A percentile compares a stretch with the other conserved stretches of the same genome.
Evolutionary conservation across 2,113 vertebrate genomes (phyloP).

Genomic region (Etheostoma spectabile): DNA sequence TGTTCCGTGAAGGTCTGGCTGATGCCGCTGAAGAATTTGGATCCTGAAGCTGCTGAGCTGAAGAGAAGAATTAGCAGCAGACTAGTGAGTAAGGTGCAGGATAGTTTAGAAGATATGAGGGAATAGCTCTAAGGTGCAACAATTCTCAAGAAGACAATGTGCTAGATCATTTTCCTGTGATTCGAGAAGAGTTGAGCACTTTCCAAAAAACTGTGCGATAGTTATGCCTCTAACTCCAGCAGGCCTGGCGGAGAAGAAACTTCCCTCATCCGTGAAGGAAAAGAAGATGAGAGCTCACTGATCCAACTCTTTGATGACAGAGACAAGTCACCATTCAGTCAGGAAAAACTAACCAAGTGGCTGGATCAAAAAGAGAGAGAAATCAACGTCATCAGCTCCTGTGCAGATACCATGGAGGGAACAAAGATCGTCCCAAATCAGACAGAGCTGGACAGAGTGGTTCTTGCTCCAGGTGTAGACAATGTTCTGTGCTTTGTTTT

Average conservation of each 20-base stretch:
- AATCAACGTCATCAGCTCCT: no score
- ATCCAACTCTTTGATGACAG: no score
- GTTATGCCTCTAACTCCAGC: not conserved
- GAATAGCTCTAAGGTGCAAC: conserved; percentile 1
- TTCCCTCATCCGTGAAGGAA: no score
- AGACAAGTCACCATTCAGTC: no score
- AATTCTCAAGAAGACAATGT: conserved; percentile 19
- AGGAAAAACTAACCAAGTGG: no score
- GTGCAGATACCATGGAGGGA: no score
- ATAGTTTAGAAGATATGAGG: not conserved
- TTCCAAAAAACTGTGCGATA: conserved; percentile 19
- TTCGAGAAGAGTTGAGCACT: not conserved
- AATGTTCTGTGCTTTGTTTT: no score
- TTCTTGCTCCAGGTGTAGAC: no score
- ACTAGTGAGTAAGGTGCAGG: not conserved
- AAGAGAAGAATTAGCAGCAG: accelerated
- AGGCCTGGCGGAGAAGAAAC: not conserved
- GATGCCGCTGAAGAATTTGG: not conserved
- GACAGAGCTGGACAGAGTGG: no score
- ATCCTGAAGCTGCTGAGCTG: not conserved
- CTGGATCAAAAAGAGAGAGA: no score
- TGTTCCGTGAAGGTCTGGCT: conserved; percentile 40
- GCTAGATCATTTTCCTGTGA: conserved; percentile 34
- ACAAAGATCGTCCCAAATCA: no score
- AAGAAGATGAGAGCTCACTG: no score